Conservation (phyloP, 2,113 vertebrate genomes). For the Embiotoca jacksoni region DNA sequence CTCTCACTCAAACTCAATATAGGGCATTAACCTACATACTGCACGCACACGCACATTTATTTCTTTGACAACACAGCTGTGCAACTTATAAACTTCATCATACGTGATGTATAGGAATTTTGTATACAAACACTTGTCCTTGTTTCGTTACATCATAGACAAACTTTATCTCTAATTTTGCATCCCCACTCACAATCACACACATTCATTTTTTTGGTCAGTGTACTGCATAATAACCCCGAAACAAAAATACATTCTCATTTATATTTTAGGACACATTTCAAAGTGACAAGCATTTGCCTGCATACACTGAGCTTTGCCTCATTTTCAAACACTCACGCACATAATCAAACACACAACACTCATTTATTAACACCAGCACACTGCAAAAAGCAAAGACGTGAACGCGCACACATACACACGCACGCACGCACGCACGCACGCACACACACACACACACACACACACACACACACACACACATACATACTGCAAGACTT, state of each 20-base stretch:
- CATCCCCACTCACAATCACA: too few relatives aligned
- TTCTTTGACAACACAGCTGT: not conserved
- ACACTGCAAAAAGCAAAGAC: too few relatives aligned
- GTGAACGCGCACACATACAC: too few relatives aligned
- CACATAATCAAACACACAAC: not conserved
- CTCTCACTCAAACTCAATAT: conserved; percentile 2
- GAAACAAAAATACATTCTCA: not conserved
- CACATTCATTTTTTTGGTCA: too few relatives aligned
- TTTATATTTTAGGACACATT: not conserved
- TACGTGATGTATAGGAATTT: too few relatives aligned
- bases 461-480: not conserved
- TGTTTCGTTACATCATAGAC: too few relatives aligned
- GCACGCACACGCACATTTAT: conserved; percentile 3
- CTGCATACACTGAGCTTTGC: not conserved
- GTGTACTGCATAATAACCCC: too few relatives aligned
- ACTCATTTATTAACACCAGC: too few relatives aligned
- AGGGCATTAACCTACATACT: conserved; percentile 22
- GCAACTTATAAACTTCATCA: not conserved
- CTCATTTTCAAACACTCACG: not conserved
- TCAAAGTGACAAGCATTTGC: not conserved
- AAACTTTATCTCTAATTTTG: too few relatives aligned
- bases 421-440: too few relatives aligned
- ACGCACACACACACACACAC: too few relatives aligned
- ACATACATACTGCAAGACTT: not conserved
- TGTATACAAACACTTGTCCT: too few relatives aligned